Evolutionary conservation across 2,888 invertebrate genomes (phyloP).

Genomic region (Xestia xanthographa): DNA sequence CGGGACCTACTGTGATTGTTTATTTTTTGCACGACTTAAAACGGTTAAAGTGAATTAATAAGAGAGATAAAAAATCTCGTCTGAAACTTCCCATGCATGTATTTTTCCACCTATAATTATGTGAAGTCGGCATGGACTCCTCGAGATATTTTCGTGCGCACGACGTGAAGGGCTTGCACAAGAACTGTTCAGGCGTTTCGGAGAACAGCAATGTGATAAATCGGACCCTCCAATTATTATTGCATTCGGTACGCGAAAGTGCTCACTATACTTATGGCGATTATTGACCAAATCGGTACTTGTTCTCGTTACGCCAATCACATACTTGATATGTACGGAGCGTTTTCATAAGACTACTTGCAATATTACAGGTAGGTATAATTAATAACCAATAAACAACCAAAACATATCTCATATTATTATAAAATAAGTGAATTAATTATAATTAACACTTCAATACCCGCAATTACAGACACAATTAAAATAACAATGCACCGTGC

Average conservation of each 20-base stretch:
- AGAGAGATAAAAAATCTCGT: constrained; percentile 79
- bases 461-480: too few relatives aligned
- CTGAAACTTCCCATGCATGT: constrained; percentile 86
- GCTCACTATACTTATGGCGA: constrained; percentile 87
- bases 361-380: constrained; percentile 24
- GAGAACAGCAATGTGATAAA: constrained; percentile 89
- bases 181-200: constrained; percentile 88
- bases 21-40: constrained; percentile 83
- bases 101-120: constrained; percentile 89
- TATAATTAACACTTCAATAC: too few relatives aligned
- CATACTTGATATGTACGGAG: constrained; percentile 67
- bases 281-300: constrained; percentile 89
- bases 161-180: constrained; percentile 88
- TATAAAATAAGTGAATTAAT: background rate
- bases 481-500: too few relatives aligned
- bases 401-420: constrained; percentile 16
- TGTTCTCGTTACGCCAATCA: constrained; percentile 89
- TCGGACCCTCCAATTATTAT: constrained; percentile 90
- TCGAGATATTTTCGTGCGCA: constrained; percentile 89
- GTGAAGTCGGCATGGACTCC: constrained; percentile 84
- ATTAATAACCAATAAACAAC: constrained; percentile 7
- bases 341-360: constrained; percentile 38
- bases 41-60: constrained; percentile 82
- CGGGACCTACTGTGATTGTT: constrained; percentile 74
- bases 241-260: constrained; percentile 88